Base-by-base conservation (phyloP, 2,888 invertebrate genomes). In the Gryllus longicercus region DNA sequence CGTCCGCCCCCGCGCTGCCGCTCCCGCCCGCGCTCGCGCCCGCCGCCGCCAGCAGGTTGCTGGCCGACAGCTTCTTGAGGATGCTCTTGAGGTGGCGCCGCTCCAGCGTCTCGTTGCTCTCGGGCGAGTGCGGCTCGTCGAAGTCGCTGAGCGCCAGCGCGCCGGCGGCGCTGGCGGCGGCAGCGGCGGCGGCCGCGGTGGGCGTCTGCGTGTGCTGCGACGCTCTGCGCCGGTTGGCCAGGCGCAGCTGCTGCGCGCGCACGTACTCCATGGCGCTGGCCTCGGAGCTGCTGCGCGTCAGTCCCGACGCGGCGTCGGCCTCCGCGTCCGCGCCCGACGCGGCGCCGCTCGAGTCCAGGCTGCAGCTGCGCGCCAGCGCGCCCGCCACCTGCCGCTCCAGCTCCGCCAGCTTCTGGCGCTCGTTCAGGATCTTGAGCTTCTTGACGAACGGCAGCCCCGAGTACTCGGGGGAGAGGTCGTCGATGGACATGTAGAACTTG, bases 391-490 rank as follows among this genome's bases (percentile, higher is more conserved):
- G 83, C 82, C 81, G 92, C 86, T 95, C 95, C 77, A 96, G 88
- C 86, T 95, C 95, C 51, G 94, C 95, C 82, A 96, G 87, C 87
- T 95, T 96, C 86, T 95, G 95, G 14, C 95, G 90, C 87, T 96
- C 96, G 86, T 96, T 96, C 77, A 96, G 89, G 84, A 96, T 96
- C 88, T 96, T 95, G 78, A 96, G 88, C 84, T 95, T 95, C 87
- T 96, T 96, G 0, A 96, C 95, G 85, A 96, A 96, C 0, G 96
- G 95, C 81, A 96, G 87, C 18, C 95, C 94, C 79, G 94, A 93
- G 84, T 95, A 96, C 86, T 96, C 96, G 0, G 96, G 96, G 12
- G 95, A 95, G 63, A 96, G 87, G 86, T 96, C 96, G 85, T 95
- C 95, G 79, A 95, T 93, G n/a, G 95, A 95, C 82, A 91, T 90